phyloP scores from a whole-genome alignment of 1,140 invertebrate genomes.

The Camponotus vicinus region DNA sequence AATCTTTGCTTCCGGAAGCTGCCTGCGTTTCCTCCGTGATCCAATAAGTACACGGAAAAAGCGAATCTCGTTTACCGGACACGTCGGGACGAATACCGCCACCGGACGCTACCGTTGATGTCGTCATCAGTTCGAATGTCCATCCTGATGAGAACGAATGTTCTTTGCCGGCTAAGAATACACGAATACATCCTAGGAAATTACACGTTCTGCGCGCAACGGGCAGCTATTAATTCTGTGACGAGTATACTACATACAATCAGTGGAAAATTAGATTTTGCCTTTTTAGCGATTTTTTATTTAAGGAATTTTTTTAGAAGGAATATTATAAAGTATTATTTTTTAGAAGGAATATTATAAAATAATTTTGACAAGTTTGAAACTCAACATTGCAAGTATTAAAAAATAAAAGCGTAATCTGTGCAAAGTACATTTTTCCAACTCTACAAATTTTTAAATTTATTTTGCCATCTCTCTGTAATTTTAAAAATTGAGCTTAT shows the following conservation, averaged over 20 bases:
- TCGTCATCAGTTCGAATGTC: slow-evolving; percentile 34
- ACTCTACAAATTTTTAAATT: not conserved
- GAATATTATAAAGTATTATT: not conserved
- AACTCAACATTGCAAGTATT: not conserved
- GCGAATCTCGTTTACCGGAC: slow-evolving; percentile 70
- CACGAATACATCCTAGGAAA: slow-evolving; percentile 30
- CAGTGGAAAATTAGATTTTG: not conserved
- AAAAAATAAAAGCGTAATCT: not conserved
- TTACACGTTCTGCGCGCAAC: slow-evolving; percentile 25
- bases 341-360: not conserved
- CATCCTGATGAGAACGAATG: slow-evolving; percentile 38
- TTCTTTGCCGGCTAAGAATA: slow-evolving; percentile 46
- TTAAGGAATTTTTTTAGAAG: not conserved
- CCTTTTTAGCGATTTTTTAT: not conserved
- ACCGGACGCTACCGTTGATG: slow-evolving; percentile 23
- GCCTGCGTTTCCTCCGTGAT: slow-evolving; percentile 68
- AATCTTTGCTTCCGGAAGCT: slow-evolving; percentile 73
- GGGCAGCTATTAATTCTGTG: not conserved
- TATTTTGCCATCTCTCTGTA: not conserved
- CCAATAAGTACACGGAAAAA: slow-evolving; percentile 66
- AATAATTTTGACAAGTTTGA: not conserved
- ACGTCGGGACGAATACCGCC: slow-evolving; percentile 65
- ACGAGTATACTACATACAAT: not conserved
- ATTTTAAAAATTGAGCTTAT: not conserved
- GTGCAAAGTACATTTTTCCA: not conserved